Evolutionary conservation across 1,140 invertebrate species (phyloP).

Genomic region (Apolygus lucorum): DNA sequence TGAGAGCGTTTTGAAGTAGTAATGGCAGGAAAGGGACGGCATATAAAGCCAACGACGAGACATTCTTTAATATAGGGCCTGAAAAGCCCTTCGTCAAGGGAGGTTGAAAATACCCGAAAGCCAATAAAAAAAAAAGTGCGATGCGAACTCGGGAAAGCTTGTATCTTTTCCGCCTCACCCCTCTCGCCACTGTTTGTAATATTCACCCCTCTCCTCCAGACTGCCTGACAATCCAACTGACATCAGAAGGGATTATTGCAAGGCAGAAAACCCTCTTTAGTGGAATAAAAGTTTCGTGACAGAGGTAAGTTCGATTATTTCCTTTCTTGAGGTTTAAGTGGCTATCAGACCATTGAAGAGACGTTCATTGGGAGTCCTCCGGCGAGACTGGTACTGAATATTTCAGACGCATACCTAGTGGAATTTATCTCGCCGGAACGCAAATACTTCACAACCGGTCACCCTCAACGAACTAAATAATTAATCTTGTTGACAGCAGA

Average conservation of each 20-base stretch:
- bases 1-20: too few species aligned
- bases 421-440: background rate
- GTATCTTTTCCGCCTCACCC: background rate
- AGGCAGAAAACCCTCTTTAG: background rate
- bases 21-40: too few species aligned
- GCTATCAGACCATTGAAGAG: background rate
- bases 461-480: too few species aligned
- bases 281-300: background rate
- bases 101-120: too few species aligned
- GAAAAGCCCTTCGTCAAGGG: too few species aligned
- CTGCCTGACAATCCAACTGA: background rate
- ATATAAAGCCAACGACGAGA: too few species aligned
- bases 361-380: background rate
- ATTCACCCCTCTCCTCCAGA: background rate
- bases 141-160: background rate
- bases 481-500: too few species aligned
- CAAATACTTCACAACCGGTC: background rate
- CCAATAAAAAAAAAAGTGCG: too few species aligned
- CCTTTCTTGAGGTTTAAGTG: background rate
- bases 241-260: background rate
- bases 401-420: background rate
- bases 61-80: too few species aligned
- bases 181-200: background rate
- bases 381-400: background rate
- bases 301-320: slow-evolving; percentile 1